phyloP scores from a whole-genome alignment of 2,888 invertebrate genomes.

The Polietes domitor region DNA sequence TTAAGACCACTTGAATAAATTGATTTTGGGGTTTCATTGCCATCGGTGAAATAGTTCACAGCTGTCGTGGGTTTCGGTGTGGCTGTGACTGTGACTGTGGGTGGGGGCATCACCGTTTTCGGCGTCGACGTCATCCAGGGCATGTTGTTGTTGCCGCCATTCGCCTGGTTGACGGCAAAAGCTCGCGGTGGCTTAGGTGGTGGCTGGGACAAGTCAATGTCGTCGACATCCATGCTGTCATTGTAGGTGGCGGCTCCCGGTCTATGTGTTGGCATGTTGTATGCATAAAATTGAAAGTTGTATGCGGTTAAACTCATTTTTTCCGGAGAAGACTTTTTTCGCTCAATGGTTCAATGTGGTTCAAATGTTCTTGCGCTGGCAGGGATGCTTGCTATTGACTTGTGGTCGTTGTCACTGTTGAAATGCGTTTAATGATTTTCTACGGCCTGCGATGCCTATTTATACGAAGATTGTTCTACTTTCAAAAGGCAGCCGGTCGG shows the following conservation, averaged over 20 bases:
- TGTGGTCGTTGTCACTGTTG: slow-evolving; percentile 29
- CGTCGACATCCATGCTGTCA: slow-evolving; percentile 53
- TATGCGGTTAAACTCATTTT: slow-evolving; percentile 51
- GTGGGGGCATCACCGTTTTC: background rate
- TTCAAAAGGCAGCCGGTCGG: too few species aligned
- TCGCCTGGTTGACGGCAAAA: slow-evolving; percentile 67
- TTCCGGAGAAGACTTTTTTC: background rate
- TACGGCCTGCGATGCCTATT: background rate
- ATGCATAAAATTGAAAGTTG: slow-evolving; percentile 54
- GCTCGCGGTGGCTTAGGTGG: slow-evolving; percentile 60
- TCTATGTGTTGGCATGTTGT: slow-evolving; percentile 47
- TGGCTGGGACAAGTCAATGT: slow-evolving; percentile 54
- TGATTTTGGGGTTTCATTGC: slow-evolving; percentile 56
- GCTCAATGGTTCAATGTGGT: background rate
- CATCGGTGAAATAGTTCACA: slow-evolving; percentile 36
- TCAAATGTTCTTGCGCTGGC: background rate
- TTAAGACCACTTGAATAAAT: slow-evolving; percentile 44
- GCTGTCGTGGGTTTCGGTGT: background rate
- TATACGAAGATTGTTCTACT: slow-evolving; percentile 4
- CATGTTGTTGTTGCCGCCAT: slow-evolving; percentile 69
- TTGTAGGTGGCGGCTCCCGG: background rate
- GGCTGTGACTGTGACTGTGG: too few species aligned
- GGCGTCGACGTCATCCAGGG: slow-evolving; percentile 42
- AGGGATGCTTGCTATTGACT: background rate
- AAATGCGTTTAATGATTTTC: slow-evolving; percentile 43